Conservation (phyloP, 1,140 invertebrate genomes). For the Eurytemora carolleeae region DNA sequence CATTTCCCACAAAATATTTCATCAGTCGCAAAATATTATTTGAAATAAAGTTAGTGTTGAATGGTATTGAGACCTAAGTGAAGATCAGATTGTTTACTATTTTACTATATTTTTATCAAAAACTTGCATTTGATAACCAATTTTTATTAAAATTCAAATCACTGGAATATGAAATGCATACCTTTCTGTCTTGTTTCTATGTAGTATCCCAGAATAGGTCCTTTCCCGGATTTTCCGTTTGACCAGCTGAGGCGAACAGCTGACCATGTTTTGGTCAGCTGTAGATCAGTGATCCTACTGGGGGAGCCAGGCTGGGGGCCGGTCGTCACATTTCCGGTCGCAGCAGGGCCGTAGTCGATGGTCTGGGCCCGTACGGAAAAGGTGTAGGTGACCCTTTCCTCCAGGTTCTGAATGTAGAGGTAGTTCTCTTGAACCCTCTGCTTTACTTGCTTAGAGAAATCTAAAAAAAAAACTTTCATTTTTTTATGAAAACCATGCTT, state of each 20-base stretch:
- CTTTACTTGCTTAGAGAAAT: conserved; percentile 60
- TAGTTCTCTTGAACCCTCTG: conserved; percentile 59
- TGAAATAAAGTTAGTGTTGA: too few relatives aligned
- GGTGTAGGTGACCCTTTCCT: conserved; percentile 75
- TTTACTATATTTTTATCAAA: too few relatives aligned
- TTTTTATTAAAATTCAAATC: too few relatives aligned
- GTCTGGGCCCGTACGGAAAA: conserved; percentile 79
- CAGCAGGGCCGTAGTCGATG: conserved; percentile 48
- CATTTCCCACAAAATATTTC: too few relatives aligned
- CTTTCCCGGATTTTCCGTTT: conserved; percentile 61
- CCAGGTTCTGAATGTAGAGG: conserved; percentile 57
- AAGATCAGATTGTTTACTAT: too few relatives aligned
- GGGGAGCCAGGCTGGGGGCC: conserved; percentile 84
- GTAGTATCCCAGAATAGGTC: conserved; percentile 71
- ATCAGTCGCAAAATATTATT: too few relatives aligned
- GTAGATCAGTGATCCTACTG: conserved; percentile 45
- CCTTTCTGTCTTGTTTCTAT: conserved; percentile 73
- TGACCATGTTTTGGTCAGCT: conserved; percentile 51
- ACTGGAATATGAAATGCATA: too few relatives aligned
- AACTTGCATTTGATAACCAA: too few relatives aligned
- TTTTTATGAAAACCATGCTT: conserved; percentile 2
- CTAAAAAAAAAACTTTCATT: conserved; percentile 21
- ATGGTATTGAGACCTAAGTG: too few relatives aligned
- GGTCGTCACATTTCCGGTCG: conserved; percentile 60
- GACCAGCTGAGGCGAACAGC: conserved; percentile 67